Percentiles rank a stretch among this genome's conserved stretches.
Conservation (phyloP, 2,888 invertebrate genomes). For the Heliothis peltigera region DNA sequence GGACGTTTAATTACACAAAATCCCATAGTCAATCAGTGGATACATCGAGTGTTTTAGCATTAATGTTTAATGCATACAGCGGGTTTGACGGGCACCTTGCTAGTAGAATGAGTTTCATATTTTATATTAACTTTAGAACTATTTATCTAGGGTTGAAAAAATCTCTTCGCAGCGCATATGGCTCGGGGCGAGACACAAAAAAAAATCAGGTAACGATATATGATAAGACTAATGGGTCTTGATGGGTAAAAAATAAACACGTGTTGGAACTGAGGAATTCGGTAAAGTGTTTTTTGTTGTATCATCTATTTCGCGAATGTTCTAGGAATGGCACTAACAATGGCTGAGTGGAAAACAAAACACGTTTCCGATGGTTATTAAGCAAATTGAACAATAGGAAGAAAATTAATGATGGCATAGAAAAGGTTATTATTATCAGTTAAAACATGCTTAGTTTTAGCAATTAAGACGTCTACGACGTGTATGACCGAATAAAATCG, state of each 20-base stretch:
- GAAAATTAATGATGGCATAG: slow-evolving; percentile 28
- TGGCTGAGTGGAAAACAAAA: slow-evolving; percentile 35
- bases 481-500: background rate
- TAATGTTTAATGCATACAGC: slow-evolving; percentile 62
- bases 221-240: slow-evolving; percentile 65
- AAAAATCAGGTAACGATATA: slow-evolving; percentile 77
- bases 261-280: slow-evolving; percentile 52
- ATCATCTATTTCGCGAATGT: slow-evolving; percentile 37
- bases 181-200: slow-evolving; percentile 66
- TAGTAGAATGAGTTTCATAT: slow-evolving; percentile 39
- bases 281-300: slow-evolving; percentile 38
- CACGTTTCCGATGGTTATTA: slow-evolving; percentile 33
- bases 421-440: slow-evolving; percentile 28
- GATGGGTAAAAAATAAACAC: slow-evolving; percentile 56
- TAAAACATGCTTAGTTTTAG: slow-evolving; percentile 26
- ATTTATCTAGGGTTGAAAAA: slow-evolving; percentile 49
- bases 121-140: slow-evolving; percentile 49
- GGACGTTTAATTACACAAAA: slow-evolving; percentile 65
- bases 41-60: slow-evolving; percentile 51
- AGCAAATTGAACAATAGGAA: slow-evolving; percentile 43
- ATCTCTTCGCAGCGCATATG: slow-evolving; percentile 64
- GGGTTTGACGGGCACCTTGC: slow-evolving; percentile 49
- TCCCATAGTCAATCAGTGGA: slow-evolving; percentile 62
- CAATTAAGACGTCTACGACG: slow-evolving; percentile 12
- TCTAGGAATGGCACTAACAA: slow-evolving; percentile 35